Evolutionary conservation across 2,888 invertebrate genomes (phyloP).

Genomic region (Drosophila atripex): DNA sequence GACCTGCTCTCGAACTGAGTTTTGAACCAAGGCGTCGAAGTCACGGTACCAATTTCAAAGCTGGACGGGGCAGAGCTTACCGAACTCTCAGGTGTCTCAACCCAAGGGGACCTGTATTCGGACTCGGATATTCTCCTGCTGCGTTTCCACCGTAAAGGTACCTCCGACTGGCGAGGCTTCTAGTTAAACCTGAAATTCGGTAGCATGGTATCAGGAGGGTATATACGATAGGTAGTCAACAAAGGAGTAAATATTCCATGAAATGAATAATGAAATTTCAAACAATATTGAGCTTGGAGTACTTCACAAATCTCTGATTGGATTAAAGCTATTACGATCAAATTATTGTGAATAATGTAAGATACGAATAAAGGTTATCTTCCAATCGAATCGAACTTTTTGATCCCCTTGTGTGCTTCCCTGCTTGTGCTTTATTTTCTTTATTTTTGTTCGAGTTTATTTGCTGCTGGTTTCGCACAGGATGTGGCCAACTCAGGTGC

Average conservation of each 20-base stretch:
- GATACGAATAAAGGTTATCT: neutral
- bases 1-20: neutral
- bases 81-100: slow-evolving; percentile 36
- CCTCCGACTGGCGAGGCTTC: slow-evolving; percentile 46
- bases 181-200: slow-evolving; percentile 76
- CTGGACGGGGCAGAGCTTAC: slow-evolving; percentile 41
- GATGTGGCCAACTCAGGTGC: slow-evolving; percentile 73
- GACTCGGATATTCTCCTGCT: slow-evolving; percentile 16
- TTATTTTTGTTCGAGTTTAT: slow-evolving; percentile 17
- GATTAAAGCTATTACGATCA: neutral
- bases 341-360: neutral
- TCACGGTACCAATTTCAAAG: slow-evolving; percentile 22
- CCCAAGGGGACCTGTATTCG: slow-evolving; percentile 10
- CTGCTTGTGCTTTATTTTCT: slow-evolving; percentile 2
- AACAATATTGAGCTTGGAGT: neutral
- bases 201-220: slow-evolving; percentile 21
- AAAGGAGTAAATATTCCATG: neutral
- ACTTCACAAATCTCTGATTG: neutral
- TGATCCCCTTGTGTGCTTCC: slow-evolving; percentile 20
- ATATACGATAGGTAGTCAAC: neutral
- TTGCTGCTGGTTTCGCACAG: slow-evolving; percentile 55
- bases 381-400: neutral
- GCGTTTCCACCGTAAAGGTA: slow-evolving; percentile 21
- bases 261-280: neutral
- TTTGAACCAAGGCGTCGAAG: neutral